Conservation (phyloP, 1,140 invertebrate species). For the Pteromalus puparum region DNA sequence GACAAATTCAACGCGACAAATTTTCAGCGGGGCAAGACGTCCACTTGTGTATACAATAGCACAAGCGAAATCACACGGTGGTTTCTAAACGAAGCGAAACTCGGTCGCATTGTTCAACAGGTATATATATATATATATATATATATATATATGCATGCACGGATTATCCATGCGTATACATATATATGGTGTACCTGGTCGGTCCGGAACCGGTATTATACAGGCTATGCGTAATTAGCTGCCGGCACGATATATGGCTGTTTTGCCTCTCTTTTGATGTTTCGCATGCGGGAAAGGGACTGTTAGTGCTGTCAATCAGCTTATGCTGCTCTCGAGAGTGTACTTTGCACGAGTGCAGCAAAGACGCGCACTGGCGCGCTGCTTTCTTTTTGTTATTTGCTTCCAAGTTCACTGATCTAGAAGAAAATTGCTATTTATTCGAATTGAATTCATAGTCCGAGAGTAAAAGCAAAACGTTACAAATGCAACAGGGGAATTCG, state of each 20-base stretch:
- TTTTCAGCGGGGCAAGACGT: too few species aligned
- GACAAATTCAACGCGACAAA: too few species aligned
- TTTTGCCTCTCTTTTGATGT: slow-evolving; percentile 32
- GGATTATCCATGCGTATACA: neutral
- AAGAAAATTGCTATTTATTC: too few species aligned
- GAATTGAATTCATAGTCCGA: too few species aligned
- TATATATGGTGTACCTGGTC: slow-evolving; percentile 2
- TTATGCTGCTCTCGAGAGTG: slow-evolving; percentile 11
- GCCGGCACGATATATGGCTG: slow-evolving; percentile 7
- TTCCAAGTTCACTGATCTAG: too few species aligned
- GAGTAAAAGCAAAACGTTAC: too few species aligned
- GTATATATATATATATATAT: too few species aligned
- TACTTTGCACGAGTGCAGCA: neutral
- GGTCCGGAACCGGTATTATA: neutral
- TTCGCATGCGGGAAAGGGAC: neutral
- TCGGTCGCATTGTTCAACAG: slow-evolving; percentile 47
- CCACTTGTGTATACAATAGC: too few species aligned
- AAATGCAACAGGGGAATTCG: too few species aligned
- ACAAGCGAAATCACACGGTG: neutral
- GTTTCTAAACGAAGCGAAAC: slow-evolving; percentile 12
- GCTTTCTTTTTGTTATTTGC: too few species aligned
- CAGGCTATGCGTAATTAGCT: slow-evolving; percentile 22
- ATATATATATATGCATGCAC: neutral
- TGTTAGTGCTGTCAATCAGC: slow-evolving; percentile 20
- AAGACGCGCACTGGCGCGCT: too few species aligned